Evolutionary conservation across 2,113 vertebrate genomes (phyloP), one percentile per base, ranked within the genome.

Genomic region (Sciurus niger): DNA sequence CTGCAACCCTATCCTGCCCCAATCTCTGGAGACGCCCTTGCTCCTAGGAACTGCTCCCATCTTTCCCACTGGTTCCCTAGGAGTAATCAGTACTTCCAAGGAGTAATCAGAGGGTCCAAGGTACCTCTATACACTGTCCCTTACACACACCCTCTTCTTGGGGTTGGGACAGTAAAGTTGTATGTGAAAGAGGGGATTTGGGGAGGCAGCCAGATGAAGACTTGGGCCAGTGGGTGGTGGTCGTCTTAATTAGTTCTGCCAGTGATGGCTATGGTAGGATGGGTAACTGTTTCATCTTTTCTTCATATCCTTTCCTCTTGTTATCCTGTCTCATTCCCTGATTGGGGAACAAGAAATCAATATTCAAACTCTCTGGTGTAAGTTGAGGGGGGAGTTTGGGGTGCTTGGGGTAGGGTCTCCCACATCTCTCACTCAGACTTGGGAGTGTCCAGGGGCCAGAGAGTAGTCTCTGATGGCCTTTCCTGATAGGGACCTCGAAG

Each of bases 311-410:
- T 80, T 82, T 55, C n/a, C 30, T 74, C 34, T n/a, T 53, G 37
- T 20, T 77, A 4, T 24, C 34, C 16, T 63, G 60, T 48, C 46
- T 78, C 22, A 80, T 95, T 60, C n/a, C 51, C 46, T 96, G 51
- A 51, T 3, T 32, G 18, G 2, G 55, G 24, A 40, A 78, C 0
- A 84, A 65, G 51, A 77, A 83, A 70, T 32, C 72, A 82, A 25
- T n/a, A 53, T 93, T 40, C 73, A 89, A 48, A 86, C 77, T 82
- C 93, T 37, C 48, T 76, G 72, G 86, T 96, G 60, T 90, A 76
- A 53, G 24, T 40, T 37, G 63, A n/a, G 84, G 58, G 92, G 88
- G 85, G 60, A 20, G 51, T 96, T 84, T 93, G 51, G n/a, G 53
- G 10, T 34, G 22, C 24, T 37, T 28, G 48, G 13, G 37, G 12